phyloP scores from a whole-genome alignment of 2,113 vertebrate genomes.

The Lasiurus cinereus region DNA sequence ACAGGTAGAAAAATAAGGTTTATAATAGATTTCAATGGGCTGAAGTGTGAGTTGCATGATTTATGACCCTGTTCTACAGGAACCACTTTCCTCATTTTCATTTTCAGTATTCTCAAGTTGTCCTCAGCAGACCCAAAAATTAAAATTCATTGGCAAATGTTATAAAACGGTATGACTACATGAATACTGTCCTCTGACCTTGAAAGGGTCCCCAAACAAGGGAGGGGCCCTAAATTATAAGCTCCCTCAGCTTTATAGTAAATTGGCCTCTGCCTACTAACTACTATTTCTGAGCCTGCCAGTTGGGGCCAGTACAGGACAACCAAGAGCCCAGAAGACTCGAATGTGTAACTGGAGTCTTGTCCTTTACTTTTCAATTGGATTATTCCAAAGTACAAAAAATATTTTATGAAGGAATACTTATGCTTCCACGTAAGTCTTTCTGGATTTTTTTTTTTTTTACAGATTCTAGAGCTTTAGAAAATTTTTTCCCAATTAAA shows the following conservation, averaged over 20 bases:
- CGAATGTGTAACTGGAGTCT: background rate
- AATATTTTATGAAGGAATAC: background rate
- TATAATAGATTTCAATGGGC: background rate
- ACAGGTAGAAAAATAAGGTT: slow-evolving; percentile 7
- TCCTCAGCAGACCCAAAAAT: background rate
- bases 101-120: slow-evolving; percentile 19
- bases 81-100: background rate
- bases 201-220: background rate
- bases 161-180: background rate
- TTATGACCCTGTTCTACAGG: slow-evolving; percentile 35
- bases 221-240: background rate
- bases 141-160: background rate
- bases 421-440: background rate
- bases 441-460: background rate
- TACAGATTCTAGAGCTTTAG: background rate
- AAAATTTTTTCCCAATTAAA: background rate
- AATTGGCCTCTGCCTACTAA: background rate
- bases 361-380: background rate
- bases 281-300: background rate
- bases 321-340: background rate
- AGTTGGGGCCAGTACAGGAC: slow-evolving; percentile 45
- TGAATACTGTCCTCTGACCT: background rate
- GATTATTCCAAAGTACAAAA: background rate
- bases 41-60: background rate
- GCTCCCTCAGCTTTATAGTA: background rate